These are phyloP conservation scores for Paramuricea clavata DNA, from an alignment of 92 coral and sea anemone species.

Conservation along the genomic window DNA sequence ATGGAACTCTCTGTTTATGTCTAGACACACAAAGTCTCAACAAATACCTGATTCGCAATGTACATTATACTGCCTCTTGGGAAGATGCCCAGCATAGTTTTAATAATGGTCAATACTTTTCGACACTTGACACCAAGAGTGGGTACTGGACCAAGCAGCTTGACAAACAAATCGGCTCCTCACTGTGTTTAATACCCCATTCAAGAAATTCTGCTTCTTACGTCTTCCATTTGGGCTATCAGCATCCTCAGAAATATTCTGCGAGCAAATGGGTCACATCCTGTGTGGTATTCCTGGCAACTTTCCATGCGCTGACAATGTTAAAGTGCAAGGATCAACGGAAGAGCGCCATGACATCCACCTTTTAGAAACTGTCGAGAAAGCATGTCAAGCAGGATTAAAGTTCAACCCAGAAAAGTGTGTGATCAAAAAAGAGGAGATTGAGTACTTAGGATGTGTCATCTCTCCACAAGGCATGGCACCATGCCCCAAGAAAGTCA, in stretches of 20 bases:
- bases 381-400: constrained; percentile 72
- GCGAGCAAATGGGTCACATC: constrained; percentile 73
- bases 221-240: constrained; percentile 73
- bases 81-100: constrained; percentile 71
- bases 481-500: constrained; percentile 46
- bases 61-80: constrained; percentile 77
- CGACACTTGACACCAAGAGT: constrained; percentile 74
- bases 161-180: constrained; percentile 66
- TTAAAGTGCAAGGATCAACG: constrained; percentile 72
- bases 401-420: constrained; percentile 74
- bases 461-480: constrained; percentile 60
- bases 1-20: constrained; percentile 70
- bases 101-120: constrained; percentile 63
- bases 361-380: constrained; percentile 71
- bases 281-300: constrained; percentile 65
- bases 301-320: constrained; percentile 76
- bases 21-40: constrained; percentile 73
- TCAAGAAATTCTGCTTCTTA: constrained; percentile 72
- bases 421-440: constrained; percentile 59
- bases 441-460: constrained; percentile 43
- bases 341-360: constrained; percentile 80
- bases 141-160: constrained; percentile 74
- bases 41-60: constrained; percentile 63
- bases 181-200: constrained; percentile 74
- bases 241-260: constrained; percentile 76